These are phyloP conservation scores for Holacanthella duospinosa DNA, from an alignment of 2,888 invertebrate species.

Conservation along the genomic window DNA sequence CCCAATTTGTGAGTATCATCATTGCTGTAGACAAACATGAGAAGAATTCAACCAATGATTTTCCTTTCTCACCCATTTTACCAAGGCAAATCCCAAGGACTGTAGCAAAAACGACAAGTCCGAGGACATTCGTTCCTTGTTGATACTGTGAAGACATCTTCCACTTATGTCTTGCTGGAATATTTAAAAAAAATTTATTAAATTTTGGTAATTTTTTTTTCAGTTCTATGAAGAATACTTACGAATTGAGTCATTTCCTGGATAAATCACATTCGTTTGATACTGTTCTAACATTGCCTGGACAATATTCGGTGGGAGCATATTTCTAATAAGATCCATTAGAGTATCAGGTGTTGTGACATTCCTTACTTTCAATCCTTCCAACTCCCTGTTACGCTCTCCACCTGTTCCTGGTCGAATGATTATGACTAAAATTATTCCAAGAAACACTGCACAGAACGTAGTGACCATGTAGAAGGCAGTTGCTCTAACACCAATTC, in stretches of 20 bases:
- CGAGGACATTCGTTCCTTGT: conserved; percentile 44
- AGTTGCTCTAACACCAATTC: not conserved
- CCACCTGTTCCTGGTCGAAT: not conserved
- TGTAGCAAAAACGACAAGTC: conserved; percentile 4
- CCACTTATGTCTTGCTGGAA: conserved; percentile 45
- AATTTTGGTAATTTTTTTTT: not conserved
- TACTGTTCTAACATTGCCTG: conserved; percentile 38
- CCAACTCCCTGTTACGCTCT: not conserved
- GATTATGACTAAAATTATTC: not conserved
- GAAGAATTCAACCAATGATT: conserved; percentile 75
- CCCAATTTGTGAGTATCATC: conserved; percentile 93
- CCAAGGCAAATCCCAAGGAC: conserved; percentile 68
- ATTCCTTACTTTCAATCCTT: not conserved
- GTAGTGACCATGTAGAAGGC: not conserved
- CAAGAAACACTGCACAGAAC: not conserved
- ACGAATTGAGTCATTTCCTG: conserved; percentile 6
- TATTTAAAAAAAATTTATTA: not conserved
- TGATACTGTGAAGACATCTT: conserved; percentile 58
- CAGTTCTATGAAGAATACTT: not conserved
- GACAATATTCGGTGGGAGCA: not conserved
- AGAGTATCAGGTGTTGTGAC: not conserved
- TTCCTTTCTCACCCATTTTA: conserved; percentile 71
- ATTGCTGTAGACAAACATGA: conserved; percentile 78
- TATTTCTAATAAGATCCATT: not conserved
- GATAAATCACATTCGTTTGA: conserved; percentile 17